Evolutionary conservation across 2,888 invertebrate species (phyloP), one percentile per base, ranked within the genome.

Genomic region (Xylota segnis): DNA sequence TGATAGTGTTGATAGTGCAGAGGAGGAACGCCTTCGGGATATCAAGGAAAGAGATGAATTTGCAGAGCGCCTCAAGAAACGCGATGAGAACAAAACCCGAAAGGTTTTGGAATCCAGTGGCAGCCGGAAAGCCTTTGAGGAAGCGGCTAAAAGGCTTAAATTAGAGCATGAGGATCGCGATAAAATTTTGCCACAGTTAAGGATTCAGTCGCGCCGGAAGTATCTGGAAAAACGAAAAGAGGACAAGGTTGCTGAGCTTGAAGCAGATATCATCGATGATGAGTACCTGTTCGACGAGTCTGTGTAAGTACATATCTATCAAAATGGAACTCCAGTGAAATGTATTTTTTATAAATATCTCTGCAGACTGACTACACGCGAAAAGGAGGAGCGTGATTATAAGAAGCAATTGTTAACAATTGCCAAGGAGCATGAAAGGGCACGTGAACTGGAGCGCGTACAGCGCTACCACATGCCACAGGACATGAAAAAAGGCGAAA

Each of bases 191-290:
- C 98, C 98, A 0, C 96, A 96, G 90, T 92, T 99, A 27, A 94
- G 99, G 40, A 94, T 98, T 16, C 96, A 98, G 90, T 99, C 99
- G 0, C 94, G 99, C 29, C 93, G 98, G 58, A 96, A 97, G 90
- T 99, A 99, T 92, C 94, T 99, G 88, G 97, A 97, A 90, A 99
- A 99, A 92, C 94, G 99, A 56, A 98, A 98, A 92, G 97, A 96
- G 77, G 99, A 99, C 90, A 99, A 99, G 93, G 95, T 99, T 40
- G 95, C 96, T 9, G 99, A 99, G 91, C 93, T 99, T 65, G 99
- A 99, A 93, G 97, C 96, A 5, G 98, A 98, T 90, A 97, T 99
- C 78, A 93, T 95, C 58, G 99, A 99, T 92, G 99, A 99, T 93
- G 98, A 99, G 92, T 98, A 97, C 91, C 94, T 99, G 0, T 99